Base-by-base conservation (phyloP, 2,797 vertebrate genomes). In the Muscicapa striata region DNA sequence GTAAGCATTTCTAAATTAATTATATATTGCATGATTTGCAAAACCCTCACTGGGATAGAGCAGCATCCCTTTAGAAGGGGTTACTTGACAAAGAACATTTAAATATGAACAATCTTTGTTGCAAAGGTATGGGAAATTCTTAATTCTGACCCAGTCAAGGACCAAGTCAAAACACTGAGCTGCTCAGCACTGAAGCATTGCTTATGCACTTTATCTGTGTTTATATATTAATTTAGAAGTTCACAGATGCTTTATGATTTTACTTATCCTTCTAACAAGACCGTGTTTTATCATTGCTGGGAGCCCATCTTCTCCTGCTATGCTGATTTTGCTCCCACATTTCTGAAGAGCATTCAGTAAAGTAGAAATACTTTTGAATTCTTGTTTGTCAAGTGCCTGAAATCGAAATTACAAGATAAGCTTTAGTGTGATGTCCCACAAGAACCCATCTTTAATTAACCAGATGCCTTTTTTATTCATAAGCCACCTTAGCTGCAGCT, bases 211-310 rank as follows among this genome's bases (percentile, higher is more conserved):
- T 61, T 15, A 36, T 13, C 46, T 5, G 24, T 32, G 34, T 52
- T 26, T 45, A 6, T 24, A 1, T 14, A 34, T 45, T 10, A 51
- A 67, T 85, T 63, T 7, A 66, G 13, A 52, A 21, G 34, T 40
- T 73, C 34, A 54, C 1, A 1, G 52, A 43, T 69, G 76, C 8
- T 48, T 72, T 79, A 77, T 80, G 66, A 92, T 77, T 94, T 96
- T 97, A 99, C 99, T 99, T 98, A 99, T 99, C 99, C 98, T 99
- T 97, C 97, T 97, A 76, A 99, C 95, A 93, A 99, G 97, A 38
- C 98, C 99, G 29, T 98, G 97, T 75, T 97, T 97, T 63, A 99
- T 97, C 96, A 99, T 94, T 67, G 96, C 97, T 86, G 95, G 52
- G 51, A 99, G 91, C 58, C 98, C 98, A 82, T 96, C 93, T 95